A percentile compares a stretch with the other conserved stretches of the same genome.
These are phyloP conservation scores for Gymnopithys bicolor DNA, from an alignment of 2,797 vertebrate genomes.

Conservation along the genomic window DNA sequence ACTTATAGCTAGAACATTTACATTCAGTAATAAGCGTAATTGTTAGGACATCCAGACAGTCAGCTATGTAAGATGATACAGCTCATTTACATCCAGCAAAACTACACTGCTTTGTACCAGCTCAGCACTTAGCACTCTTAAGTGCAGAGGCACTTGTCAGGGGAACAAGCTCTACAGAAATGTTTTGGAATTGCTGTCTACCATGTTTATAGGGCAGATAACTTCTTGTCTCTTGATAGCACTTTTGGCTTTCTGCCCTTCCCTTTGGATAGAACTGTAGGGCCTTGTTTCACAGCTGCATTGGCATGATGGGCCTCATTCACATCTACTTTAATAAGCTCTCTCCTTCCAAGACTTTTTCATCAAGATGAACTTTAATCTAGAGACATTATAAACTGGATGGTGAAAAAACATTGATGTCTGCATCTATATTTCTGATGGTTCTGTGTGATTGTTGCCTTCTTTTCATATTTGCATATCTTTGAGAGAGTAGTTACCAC, in stretches of 20 bases:
- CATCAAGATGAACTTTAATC: not conserved
- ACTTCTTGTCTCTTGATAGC: not conserved
- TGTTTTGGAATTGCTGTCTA: not conserved
- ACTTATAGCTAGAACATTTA: not conserved
- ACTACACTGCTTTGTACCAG: not conserved
- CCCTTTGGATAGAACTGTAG: not conserved
- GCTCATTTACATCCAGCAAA: not conserved
- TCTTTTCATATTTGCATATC: rapidly evolving
- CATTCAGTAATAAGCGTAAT: not conserved
- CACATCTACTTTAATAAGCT: not conserved
- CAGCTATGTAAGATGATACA: not conserved
- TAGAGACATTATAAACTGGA: not conserved
- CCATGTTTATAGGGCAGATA: not conserved
- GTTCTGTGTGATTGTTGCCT: not conserved
- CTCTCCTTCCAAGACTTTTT: not conserved
- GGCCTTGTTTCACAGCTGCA: not conserved
- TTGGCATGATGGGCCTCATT: not conserved
- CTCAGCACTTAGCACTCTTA: not conserved
- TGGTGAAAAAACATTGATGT: not conserved
- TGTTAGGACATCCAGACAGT: not conserved
- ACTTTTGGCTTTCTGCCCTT: not conserved
- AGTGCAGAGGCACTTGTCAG: not conserved
- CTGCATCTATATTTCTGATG: not conserved
- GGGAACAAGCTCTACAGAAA: not conserved
- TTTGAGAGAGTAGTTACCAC: not conserved